These are phyloP conservation scores for Anoplophora glabripennis DNA, from an alignment of 1,140 invertebrate species.

Conservation along the genomic window DNA sequence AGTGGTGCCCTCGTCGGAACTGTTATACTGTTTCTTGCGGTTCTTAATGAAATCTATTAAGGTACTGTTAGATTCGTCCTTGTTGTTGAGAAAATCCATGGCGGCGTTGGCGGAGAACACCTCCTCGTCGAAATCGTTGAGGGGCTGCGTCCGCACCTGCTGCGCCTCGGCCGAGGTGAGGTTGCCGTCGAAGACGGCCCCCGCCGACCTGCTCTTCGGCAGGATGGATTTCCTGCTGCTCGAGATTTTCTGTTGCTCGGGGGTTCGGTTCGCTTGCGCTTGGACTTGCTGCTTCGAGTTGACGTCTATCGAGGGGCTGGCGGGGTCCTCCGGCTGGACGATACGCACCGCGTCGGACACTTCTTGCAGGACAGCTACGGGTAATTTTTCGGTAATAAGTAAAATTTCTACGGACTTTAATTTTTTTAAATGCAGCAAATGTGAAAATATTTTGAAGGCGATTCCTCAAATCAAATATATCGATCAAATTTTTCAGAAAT, in stretches of 20 bases:
- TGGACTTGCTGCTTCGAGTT: slow-evolving; percentile 30
- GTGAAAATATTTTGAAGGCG: too few species aligned
- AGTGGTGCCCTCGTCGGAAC: slow-evolving; percentile 63
- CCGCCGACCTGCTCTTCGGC: slow-evolving; percentile 55
- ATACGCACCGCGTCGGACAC: slow-evolving; percentile 56
- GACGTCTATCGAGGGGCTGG: slow-evolving; percentile 30
- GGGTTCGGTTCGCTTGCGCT: neutral
- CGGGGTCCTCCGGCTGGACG: slow-evolving; percentile 38
- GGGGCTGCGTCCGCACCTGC: slow-evolving; percentile 53
- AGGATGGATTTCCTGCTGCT: slow-evolving; percentile 52
- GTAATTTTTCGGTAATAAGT: too few species aligned
- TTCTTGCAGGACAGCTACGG: slow-evolving; percentile 52
- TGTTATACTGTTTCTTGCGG: slow-evolving; percentile 39
- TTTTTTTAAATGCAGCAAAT: too few species aligned
- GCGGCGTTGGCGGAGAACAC: slow-evolving; percentile 38
- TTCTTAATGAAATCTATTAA: slow-evolving; percentile 47
- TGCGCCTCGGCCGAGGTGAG: slow-evolving; percentile 57
- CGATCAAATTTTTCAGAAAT: too few species aligned
- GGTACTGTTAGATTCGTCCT: slow-evolving; percentile 46
- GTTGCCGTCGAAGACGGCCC: slow-evolving; percentile 36
- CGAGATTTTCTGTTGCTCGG: slow-evolving; percentile 9
- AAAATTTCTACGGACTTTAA: too few species aligned
- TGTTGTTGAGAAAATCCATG: slow-evolving; percentile 42
- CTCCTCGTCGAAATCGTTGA: slow-evolving; percentile 45
- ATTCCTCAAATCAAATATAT: too few species aligned